Base-by-base conservation (phyloP, 2,888 invertebrate genomes). In the Patella depressa region DNA sequence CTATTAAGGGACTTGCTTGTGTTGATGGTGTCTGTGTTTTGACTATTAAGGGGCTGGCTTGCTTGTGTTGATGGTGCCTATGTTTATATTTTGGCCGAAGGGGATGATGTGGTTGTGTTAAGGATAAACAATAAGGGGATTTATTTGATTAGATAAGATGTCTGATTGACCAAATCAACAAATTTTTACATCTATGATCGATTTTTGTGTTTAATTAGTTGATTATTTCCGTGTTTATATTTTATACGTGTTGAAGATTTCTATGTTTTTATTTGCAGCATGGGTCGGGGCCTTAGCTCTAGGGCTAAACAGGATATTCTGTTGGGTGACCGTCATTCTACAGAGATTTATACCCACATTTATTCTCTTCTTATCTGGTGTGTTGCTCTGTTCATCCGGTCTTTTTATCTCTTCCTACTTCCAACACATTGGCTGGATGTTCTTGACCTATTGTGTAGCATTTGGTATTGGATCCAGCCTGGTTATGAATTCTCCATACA, bases 401-500 rank as follows among this genome's bases (percentile, higher is more conserved):
- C 72, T 78, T 19, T 17, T 76, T 24, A 15, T 72, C 5, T 57
- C 78, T 19, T 78, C 78, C 3, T 73, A 45, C 17, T 75, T 78
- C 55, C 24, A 59, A 14, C 59, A 74, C 19, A 24, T 82, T 9
- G 72, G 45, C 45, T 74, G 78, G 57, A 45, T 81, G n/a, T 79
- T 83, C 71, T 15, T 78, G 57, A 72, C 74, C n/a, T 83, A 82
- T 65, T 83, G 83, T n/a, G 53, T 81, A n/a, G 19, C 82, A 71
- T 77, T 70, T 34, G 81, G 83, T 11, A 29, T 80, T 4, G 84
- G 83, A 17, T 74, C 81, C 15, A 75, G 80, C 29, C 79, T 84
- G 14, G 72, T 83, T 53, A 73, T 84, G 72, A 80, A 84, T 65
- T 78, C 83, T 12, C 83, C 84, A 14, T 84, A 80, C 78, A 81